A percentile compares a stretch with the other conserved stretches of the same genome.
phyloP scores from a whole-genome alignment of 2,888 invertebrate genomes.

The Conchocele bisecta region DNA sequence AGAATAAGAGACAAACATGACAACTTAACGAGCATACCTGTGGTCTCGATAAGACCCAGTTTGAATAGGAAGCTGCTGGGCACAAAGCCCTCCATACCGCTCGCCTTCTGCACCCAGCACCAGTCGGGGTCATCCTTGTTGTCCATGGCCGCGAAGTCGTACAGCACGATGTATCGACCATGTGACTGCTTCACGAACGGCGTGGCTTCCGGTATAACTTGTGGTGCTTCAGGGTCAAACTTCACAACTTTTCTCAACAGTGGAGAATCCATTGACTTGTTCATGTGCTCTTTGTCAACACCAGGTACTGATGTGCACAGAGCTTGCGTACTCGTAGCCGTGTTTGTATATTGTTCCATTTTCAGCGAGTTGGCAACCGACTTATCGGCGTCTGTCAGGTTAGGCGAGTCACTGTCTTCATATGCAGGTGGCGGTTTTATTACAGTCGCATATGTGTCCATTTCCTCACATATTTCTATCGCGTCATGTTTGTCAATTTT shows the following conservation, averaged over 20 bases:
- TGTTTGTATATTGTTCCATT: background rate
- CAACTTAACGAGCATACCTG: no score
- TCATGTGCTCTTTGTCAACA: background rate
- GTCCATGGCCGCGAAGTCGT: constrained; percentile 93
- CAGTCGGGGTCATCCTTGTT: constrained; percentile 98
- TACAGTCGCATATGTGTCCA: no score
- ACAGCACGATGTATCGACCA: constrained; percentile 95
- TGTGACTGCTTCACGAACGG: constrained; percentile 38
- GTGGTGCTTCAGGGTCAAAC: no score
- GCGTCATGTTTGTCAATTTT: background rate
- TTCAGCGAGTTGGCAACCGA: background rate
- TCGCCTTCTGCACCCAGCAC: constrained; percentile 97
- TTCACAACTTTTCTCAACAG: no score
- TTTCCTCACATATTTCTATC: background rate
- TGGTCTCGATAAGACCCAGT: constrained; percentile 3
- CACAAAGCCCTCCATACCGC: constrained; percentile 97
- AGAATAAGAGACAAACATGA: no score
- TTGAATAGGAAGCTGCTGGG: constrained; percentile 84
- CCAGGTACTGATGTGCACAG: background rate
- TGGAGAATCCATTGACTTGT: background rate
- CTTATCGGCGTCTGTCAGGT: background rate
- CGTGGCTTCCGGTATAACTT: no score
- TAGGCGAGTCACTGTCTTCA: background rate
- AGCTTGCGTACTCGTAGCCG: background rate
- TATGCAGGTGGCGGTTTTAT: no score